Evolutionary conservation across 1,140 invertebrate genomes (phyloP).

Genomic region (Bombus cullumanus): DNA sequence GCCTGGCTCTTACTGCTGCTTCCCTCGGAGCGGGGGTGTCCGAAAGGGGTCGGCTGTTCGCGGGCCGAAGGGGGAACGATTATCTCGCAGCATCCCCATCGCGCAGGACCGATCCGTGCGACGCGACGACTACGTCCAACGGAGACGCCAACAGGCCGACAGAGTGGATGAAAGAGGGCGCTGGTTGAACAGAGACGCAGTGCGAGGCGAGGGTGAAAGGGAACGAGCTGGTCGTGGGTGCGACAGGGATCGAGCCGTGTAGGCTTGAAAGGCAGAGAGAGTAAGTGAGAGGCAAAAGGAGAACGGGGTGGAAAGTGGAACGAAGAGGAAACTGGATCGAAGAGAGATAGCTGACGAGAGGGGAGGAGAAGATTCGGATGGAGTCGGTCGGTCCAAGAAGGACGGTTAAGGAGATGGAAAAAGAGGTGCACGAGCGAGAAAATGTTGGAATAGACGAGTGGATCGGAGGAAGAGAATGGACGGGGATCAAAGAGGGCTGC

Average conservation of each 20-base stretch:
- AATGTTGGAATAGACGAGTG: conserved; percentile 21
- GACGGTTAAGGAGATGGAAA: not conserved
- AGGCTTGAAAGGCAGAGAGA: too few species aligned
- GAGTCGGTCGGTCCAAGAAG: not conserved
- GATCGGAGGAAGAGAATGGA: conserved; percentile 22
- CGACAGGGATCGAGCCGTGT: not conserved
- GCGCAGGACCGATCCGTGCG: conserved; percentile 74
- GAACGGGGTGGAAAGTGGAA: conserved; percentile 39
- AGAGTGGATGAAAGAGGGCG: conserved; percentile 34
- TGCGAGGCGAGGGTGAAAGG: not conserved
- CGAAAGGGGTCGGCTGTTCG: conserved; percentile 57
- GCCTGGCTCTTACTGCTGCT: conserved; percentile 80
- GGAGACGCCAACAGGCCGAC: not conserved
- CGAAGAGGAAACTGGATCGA: not conserved
- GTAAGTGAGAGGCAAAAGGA: not conserved
- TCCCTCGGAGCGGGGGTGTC: conserved; percentile 61
- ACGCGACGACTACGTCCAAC: not conserved
- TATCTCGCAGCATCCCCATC: conserved; percentile 76
- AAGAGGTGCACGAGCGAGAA: not conserved
- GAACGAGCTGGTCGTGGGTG: not conserved
- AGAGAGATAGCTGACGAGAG: not conserved
- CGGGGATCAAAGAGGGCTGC: too few species aligned
- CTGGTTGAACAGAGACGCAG: conserved; percentile 10
- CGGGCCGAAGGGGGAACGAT: conserved; percentile 53
- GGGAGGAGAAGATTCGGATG: not conserved